Evolutionary conservation across 2,113 vertebrate species (phyloP).

Genomic region (Cyprinodon variegatus): DNA sequence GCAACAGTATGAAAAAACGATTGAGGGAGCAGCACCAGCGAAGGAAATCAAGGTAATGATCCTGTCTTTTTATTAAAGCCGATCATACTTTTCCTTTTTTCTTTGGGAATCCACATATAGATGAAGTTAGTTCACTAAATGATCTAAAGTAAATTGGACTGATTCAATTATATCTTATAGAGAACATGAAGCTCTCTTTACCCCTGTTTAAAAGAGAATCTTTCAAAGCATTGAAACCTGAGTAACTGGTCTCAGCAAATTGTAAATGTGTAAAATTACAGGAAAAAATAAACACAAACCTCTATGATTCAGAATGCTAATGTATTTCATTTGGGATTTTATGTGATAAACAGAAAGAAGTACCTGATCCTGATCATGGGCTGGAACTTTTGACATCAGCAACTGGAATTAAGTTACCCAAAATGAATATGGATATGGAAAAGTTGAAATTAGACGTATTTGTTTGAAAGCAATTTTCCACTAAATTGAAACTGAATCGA

Average conservation of each 20-base stretch:
- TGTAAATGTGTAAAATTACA: neutral
- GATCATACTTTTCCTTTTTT: conserved; percentile 24
- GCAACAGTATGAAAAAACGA: conserved; percentile 90
- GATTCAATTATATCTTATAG: conserved; percentile 29
- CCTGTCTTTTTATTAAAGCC: conserved; percentile 53
- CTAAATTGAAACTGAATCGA: no score
- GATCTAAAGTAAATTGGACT: conserved; percentile 44
- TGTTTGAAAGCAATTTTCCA: no score
- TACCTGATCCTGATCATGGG: no score
- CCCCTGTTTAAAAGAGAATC: conserved; percentile 7
- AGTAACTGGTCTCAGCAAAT: neutral
- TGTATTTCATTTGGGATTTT: neutral
- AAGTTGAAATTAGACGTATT: no score
- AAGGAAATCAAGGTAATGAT: conserved; percentile 91
- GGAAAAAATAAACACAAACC: neutral
- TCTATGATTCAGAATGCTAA: no score
- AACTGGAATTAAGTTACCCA: no score
- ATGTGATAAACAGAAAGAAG: neutral
- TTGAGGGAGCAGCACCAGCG: conserved; percentile 79
- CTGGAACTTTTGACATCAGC: no score
- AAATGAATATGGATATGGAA: no score
- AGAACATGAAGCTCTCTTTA: conserved; percentile 4
- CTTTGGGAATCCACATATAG: conserved; percentile 5
- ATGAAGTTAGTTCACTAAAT: conserved; percentile 46
- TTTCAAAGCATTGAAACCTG: neutral